Conservation (phyloP, 2,797 vertebrate genomes). For the Craterocephalus amniculus region DNA sequence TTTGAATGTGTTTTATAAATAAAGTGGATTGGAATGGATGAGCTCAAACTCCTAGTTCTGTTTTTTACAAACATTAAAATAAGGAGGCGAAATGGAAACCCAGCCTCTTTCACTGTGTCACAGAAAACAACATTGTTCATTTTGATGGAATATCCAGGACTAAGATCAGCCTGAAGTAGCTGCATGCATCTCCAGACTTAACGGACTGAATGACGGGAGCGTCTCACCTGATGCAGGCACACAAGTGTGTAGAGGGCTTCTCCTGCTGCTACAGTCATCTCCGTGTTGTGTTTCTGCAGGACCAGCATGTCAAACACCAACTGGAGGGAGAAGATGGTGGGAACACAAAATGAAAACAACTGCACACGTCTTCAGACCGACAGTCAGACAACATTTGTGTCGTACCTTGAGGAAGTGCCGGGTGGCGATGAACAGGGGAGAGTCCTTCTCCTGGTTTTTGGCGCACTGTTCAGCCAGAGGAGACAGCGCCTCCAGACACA, state of each 20-base stretch:
- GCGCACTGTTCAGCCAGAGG: conserved; percentile 97
- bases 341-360: too few species aligned
- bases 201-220: not conserved
- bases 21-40: too few species aligned
- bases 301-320: conserved; percentile 99
- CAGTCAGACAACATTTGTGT: not conserved
- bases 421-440: conserved; percentile 94
- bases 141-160: too few species aligned
- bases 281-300: conserved; percentile 97
- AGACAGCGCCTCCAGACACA: conserved; percentile 96
- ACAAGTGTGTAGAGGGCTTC: conserved; percentile 98
- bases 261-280: conserved; percentile 97
- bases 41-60: too few species aligned
- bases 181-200: too few species aligned
- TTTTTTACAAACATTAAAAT: too few species aligned
- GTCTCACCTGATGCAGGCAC: conserved; percentile 95
- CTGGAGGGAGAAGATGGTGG: conserved; percentile 66
- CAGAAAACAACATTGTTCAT: too few species aligned
- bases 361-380: not conserved
- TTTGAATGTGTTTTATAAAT: too few species aligned
- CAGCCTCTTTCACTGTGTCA: too few species aligned
- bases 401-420: conserved; percentile 97
- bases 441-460: conserved; percentile 96
- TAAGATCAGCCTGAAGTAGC: too few species aligned
- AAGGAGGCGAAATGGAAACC: too few species aligned